phyloP scores from a whole-genome alignment of 2,888 invertebrate genomes.

The Teinopalpus imperialis region DNA sequence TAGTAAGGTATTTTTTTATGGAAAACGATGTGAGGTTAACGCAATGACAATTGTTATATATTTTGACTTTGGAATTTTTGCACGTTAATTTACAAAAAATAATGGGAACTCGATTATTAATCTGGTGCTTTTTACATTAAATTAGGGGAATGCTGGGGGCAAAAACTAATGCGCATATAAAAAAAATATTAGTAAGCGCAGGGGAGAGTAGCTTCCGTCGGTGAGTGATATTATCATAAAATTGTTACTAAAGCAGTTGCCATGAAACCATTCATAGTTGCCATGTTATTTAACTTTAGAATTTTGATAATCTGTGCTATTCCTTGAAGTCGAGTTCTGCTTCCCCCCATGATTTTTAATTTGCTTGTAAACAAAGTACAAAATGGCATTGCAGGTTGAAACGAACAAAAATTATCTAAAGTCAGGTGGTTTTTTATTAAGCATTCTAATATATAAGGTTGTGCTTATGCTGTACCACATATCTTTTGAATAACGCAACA shows the following conservation, averaged over 20 bases:
- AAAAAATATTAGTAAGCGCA: background rate
- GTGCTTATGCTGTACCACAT: slow-evolving; percentile 63
- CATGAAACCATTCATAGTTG: slow-evolving; percentile 26
- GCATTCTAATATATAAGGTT: slow-evolving; percentile 50
- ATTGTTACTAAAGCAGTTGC: slow-evolving; percentile 21
- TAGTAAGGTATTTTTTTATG: slow-evolving; percentile 35
- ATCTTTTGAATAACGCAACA: slow-evolving; percentile 47
- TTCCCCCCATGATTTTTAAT: slow-evolving; percentile 37
- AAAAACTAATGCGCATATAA: background rate
- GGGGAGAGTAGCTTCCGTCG: background rate
- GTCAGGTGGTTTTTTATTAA: slow-evolving; percentile 35
- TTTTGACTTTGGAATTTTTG: slow-evolving; percentile 30
- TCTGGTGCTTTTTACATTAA: slow-evolving; percentile 30
- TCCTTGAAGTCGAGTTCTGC: slow-evolving; percentile 31
- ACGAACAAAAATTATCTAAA: slow-evolving; percentile 44
- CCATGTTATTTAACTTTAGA: slow-evolving; percentile 27
- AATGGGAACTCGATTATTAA: slow-evolving; percentile 30
- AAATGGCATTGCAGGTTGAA: slow-evolving; percentile 46
- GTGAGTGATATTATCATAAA: slow-evolving; percentile 18
- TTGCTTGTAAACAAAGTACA: slow-evolving; percentile 69
- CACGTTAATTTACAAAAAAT: slow-evolving; percentile 16
- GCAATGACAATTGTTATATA: slow-evolving; percentile 48
- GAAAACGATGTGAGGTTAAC: slow-evolving; percentile 34
- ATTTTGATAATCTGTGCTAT: slow-evolving; percentile 19
- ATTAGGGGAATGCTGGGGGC: slow-evolving; percentile 15